Evolutionary conservation across 1,140 invertebrate species (phyloP).

Genomic region (Cydia amplana): DNA sequence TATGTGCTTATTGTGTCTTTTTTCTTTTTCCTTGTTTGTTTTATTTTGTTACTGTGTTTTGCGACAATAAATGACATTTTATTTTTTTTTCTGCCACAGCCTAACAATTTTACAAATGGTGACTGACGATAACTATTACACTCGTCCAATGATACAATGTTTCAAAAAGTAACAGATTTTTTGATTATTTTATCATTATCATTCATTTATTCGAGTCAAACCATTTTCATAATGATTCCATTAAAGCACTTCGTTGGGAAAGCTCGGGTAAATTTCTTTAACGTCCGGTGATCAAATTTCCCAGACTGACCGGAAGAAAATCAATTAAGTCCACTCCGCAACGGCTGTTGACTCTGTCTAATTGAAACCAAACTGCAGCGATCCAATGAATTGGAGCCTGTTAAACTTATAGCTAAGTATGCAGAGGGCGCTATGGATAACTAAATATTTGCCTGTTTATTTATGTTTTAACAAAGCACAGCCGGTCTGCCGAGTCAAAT

Average conservation of each 20-base stretch:
- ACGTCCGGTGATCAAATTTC: slow-evolving; percentile 40
- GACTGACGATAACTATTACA: not conserved
- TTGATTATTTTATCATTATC: not conserved
- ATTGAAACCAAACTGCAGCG: slow-evolving; percentile 52
- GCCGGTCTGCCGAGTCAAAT: too few species aligned
- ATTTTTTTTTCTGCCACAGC: too few species aligned
- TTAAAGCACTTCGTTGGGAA: slow-evolving; percentile 4
- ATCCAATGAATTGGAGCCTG: slow-evolving; percentile 39
- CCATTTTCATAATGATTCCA: slow-evolving; percentile 19
- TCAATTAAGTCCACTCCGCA: slow-evolving; percentile 41
- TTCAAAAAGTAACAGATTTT: not conserved
- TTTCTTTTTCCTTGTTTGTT: too few species aligned
- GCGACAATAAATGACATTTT: too few species aligned
- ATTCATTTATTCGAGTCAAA: not conserved
- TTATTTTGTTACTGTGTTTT: too few species aligned
- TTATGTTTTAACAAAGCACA: too few species aligned
- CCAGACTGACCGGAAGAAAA: slow-evolving; percentile 38
- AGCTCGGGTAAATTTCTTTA: slow-evolving; percentile 33
- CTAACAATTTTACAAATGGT: too few species aligned
- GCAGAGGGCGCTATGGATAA: slow-evolving; percentile 7
- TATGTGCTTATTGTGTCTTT: too few species aligned
- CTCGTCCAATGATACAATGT: not conserved
- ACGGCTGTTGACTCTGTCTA: slow-evolving; percentile 47
- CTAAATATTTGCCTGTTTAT: slow-evolving; percentile 2
- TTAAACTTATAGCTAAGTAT: slow-evolving; percentile 36